These are phyloP conservation scores for Sitophilus oryzae DNA, from an alignment of 1,140 invertebrate species.

Conservation along the genomic window DNA sequence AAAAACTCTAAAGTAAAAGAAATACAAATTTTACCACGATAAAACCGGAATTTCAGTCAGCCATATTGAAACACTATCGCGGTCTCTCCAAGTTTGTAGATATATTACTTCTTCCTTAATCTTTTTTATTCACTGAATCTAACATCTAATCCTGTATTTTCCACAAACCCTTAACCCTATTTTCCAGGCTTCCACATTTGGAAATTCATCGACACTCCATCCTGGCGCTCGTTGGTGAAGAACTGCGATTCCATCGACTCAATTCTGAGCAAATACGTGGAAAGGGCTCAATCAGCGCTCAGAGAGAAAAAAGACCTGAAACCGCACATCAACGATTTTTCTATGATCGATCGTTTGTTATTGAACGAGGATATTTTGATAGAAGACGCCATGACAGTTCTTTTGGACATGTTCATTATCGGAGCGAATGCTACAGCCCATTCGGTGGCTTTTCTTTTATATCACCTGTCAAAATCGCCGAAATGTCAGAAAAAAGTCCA, in stretches of 20 bases:
- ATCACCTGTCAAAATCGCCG: conserved; percentile 54
- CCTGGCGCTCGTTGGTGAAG: conserved; percentile 52
- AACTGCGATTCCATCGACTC: conserved; percentile 36
- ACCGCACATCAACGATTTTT: conserved; percentile 22
- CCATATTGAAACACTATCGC: no score
- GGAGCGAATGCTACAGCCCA: conserved; percentile 49
- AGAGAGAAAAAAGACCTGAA: conserved; percentile 31
- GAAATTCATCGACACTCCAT: conserved; percentile 59
- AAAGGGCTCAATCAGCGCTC: conserved; percentile 28
- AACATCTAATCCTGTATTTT: background rate
- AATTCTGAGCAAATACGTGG: conserved; percentile 33
- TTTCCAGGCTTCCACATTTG: conserved; percentile 55
- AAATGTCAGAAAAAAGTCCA: conserved; percentile 53
- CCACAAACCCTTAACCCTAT: background rate
- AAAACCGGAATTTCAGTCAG: no score
- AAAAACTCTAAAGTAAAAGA: no score
- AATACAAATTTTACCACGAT: no score
- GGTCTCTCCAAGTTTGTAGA: no score
- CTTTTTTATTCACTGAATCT: no score
- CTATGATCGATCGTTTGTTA: conserved; percentile 47
- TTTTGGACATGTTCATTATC: conserved; percentile 60
- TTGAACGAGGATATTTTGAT: conserved; percentile 49
- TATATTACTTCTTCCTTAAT: no score
- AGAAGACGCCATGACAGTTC: conserved; percentile 55
- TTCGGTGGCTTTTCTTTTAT: conserved; percentile 53